Evolutionary conservation across 2,113 vertebrate species (phyloP), one percentile per base, ranked within the genome.

Genomic region (Bujurquina vittata): DNA sequence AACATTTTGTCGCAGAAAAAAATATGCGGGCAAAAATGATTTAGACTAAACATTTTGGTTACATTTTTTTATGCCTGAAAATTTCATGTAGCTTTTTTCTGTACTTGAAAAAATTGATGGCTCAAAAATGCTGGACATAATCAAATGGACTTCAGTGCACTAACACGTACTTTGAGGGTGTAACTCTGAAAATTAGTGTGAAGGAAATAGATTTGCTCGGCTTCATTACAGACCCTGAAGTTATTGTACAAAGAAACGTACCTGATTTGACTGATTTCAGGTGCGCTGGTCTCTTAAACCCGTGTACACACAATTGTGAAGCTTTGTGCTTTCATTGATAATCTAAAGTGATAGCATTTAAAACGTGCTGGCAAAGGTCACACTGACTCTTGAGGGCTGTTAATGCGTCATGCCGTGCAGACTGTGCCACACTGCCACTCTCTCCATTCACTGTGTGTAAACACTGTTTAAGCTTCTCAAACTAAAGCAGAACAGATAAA

Each of bases 241-340:
- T 43, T 67, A 18, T 67, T 1, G 22, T 67, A 8, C 63, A 40
- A 0, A 18, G 6, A 40, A 43, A 26, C 14, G 26, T 0, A 17
- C 1, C 63, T 3, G 1, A 2, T 67, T 46, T 61, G 59, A 61
- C 9, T 10, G 54, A 5, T n/a, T 4, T 55, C 10, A 55, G 17
- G 2, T 61, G 1, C 31, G 8, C 11, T 43, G 37, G 3, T 12
- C 10, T 43, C 40, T 9, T 61, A 3, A 60, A 18, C 29, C 26
- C 10, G 63, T 46, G 62, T 26, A 0, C 0, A 37, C 22, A 26
- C n/a, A 0, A 26, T 12, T 26, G 37, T 67, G 40, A 67, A 14
- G 37, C 26, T 46, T 43, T 43, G 11, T 49, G 15, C 46, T 49
- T 67, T 67, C 40, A 46, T 67, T 23, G 17, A 0, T 2, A 10